Evolutionary conservation across 1,140 invertebrate species (phyloP).

Genomic region (Luehdorfia chinensis): DNA sequence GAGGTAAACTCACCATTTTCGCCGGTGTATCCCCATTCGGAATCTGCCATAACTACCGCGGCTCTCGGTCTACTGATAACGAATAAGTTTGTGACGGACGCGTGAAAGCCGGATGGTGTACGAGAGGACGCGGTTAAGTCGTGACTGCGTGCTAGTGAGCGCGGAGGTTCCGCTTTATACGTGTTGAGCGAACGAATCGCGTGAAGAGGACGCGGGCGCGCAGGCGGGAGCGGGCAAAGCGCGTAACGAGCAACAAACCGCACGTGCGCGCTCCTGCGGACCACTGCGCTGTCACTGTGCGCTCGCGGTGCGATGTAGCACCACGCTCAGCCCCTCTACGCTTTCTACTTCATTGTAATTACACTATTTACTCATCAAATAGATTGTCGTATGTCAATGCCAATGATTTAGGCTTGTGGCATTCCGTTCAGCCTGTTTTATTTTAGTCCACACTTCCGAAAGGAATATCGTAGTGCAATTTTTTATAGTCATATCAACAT

Average conservation of each 20-base stretch:
- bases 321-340: conserved; percentile 51
- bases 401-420: conserved; percentile 29
- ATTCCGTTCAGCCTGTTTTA: conserved; percentile 4
- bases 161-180: conserved; percentile 53
- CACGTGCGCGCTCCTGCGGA: conserved; percentile 30
- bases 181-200: conserved; percentile 19
- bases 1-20: conserved; percentile 69
- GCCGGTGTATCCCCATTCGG: conserved; percentile 73
- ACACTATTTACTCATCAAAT: conserved; percentile 47
- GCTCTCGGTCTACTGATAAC: conserved; percentile 37
- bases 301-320: conserved; percentile 32
- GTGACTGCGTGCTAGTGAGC: conserved; percentile 62
- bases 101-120: conserved; percentile 54
- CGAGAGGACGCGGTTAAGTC: conserved; percentile 49
- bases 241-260: no score
- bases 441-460: neutral
- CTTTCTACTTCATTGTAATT: conserved; percentile 60
- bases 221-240: conserved; percentile 33
- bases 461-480: no score
- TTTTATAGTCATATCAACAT: no score
- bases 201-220: conserved; percentile 25
- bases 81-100: conserved; percentile 24
- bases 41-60: conserved; percentile 51
- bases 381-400: conserved; percentile 37
- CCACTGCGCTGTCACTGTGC: conserved; percentile 29